A percentile compares a stretch with the other conserved stretches of the same genome.
These are phyloP conservation scores for Thymelicus lineola DNA, from an alignment of 2,888 invertebrate species.

Conservation along the genomic window DNA sequence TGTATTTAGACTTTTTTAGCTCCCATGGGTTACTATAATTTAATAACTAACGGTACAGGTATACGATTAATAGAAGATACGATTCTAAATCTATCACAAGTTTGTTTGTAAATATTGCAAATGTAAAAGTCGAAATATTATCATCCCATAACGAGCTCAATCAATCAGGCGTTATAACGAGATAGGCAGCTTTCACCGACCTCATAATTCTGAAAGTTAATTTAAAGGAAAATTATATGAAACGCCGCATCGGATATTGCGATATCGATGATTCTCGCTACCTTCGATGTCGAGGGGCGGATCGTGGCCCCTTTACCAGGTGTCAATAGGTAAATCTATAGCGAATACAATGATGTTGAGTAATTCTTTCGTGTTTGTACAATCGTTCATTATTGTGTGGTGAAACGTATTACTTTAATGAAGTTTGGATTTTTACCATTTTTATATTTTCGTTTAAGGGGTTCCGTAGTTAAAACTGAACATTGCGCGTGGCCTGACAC, in stretches of 20 bases:
- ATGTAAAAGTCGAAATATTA: neutral
- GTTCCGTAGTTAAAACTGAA: too few species aligned
- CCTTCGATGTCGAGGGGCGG: slow-evolving; percentile 29
- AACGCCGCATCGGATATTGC: slow-evolving; percentile 30
- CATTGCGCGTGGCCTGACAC: too few species aligned
- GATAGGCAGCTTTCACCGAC: slow-evolving; percentile 16
- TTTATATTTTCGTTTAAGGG: neutral
- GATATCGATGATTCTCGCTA: slow-evolving; percentile 27
- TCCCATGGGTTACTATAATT: too few species aligned
- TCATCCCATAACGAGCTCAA: slow-evolving; percentile 27
- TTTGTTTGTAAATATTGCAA: too few species aligned
- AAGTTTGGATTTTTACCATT: neutral
- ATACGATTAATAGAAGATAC: too few species aligned
- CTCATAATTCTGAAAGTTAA: slow-evolving; percentile 32
- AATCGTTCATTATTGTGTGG: too few species aligned
- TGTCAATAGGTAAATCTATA: slow-evolving; percentile 27
- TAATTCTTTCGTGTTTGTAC: neutral
- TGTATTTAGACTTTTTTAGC: too few species aligned
- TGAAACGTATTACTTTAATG: too few species aligned
- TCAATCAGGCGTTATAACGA: slow-evolving; percentile 21
- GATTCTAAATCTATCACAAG: too few species aligned
- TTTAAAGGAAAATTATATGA: slow-evolving; percentile 35
- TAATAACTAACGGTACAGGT: too few species aligned
- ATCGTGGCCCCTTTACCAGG: slow-evolving; percentile 32
- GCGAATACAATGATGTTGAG: slow-evolving; percentile 1